Conservation (phyloP, 2,797 vertebrate species). For the Rhadinocentrus ornatus region DNA sequence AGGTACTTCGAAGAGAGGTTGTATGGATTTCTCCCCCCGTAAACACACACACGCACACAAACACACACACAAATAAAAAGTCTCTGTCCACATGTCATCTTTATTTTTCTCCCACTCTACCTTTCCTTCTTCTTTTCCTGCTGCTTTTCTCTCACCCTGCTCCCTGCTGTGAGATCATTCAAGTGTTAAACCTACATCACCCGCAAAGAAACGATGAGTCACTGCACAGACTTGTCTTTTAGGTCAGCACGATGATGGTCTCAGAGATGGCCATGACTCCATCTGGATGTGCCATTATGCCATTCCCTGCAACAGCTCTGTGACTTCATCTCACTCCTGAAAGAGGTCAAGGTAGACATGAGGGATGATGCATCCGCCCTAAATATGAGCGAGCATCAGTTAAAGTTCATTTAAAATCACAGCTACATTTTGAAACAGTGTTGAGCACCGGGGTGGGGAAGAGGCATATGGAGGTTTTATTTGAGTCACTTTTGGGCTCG, state of each 20-base stretch:
- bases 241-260: constrained; percentile 46
- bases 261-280: constrained; percentile 60
- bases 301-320: constrained; percentile 57
- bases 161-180: constrained; percentile 54
- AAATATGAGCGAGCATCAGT: constrained; percentile 27
- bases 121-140: constrained; percentile 3
- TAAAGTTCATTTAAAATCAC: background rate
- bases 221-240: constrained; percentile 29
- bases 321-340: constrained; percentile 59
- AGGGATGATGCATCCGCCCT: constrained; percentile 3
- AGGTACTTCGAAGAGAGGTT: constrained; percentile 43
- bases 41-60: no score
- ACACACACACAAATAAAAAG: background rate
- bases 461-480: background rate
- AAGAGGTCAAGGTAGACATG: constrained; percentile 16
- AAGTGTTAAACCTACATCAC: constrained; percentile 56
- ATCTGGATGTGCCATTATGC: constrained; percentile 62
- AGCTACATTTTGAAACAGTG: background rate
- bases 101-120: background rate
- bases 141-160: constrained; percentile 4
- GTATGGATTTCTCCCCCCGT: constrained; percentile 45
- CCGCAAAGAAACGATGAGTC: constrained; percentile 68
- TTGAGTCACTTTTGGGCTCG: background rate
- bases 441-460: background rate
- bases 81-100: background rate